Conservation (phyloP, 1,140 invertebrate species). For the Pogonomyrmex barbatus region DNA sequence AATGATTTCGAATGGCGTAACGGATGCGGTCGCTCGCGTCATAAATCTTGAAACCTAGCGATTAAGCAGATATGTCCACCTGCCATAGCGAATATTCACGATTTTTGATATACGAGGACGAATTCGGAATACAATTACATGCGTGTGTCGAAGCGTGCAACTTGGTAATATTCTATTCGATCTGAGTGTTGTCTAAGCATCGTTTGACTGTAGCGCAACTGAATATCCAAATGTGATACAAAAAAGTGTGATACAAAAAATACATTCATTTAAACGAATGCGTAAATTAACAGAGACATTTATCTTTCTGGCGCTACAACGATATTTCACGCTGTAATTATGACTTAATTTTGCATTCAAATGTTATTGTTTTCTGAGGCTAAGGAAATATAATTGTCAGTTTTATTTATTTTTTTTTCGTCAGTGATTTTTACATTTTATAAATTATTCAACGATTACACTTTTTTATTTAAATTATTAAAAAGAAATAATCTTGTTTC, state of each 20-base stretch:
- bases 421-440: slow-evolving; percentile 4
- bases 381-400: slow-evolving; percentile 3
- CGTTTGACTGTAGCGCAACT: neutral
- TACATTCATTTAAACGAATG: neutral
- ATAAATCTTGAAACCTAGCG: slow-evolving; percentile 71
- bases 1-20: slow-evolving; percentile 74
- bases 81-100: slow-evolving; percentile 68
- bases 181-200: slow-evolving; percentile 19
- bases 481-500: neutral
- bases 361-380: neutral
- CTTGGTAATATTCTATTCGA: slow-evolving; percentile 37
- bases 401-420: neutral
- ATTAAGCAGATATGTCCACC: slow-evolving; percentile 72
- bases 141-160: slow-evolving; percentile 47
- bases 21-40: slow-evolving; percentile 37
- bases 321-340: neutral
- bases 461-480: neutral
- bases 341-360: neutral
- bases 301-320: neutral
- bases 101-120: slow-evolving; percentile 60
- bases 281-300: neutral
- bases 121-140: slow-evolving; percentile 62
- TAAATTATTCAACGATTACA: slow-evolving; percentile 23
- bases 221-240: neutral
- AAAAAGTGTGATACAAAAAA: neutral